Base-by-base conservation (phyloP, 1,140 invertebrate species). In the Leptestheria dahalacensis region DNA sequence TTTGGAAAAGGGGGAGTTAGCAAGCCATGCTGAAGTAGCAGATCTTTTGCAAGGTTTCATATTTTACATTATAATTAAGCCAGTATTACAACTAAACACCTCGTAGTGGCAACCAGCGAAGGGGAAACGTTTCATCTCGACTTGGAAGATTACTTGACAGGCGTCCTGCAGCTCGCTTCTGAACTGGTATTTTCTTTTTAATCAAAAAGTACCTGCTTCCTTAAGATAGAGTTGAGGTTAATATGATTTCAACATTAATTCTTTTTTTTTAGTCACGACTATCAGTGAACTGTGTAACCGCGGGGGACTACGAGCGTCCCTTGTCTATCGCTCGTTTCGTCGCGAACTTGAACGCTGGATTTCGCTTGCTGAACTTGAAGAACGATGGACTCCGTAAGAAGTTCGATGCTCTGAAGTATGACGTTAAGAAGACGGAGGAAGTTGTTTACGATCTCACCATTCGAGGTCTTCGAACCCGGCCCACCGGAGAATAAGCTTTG, bases 401-500 rank as follows among this genome's bases (percentile, higher is more conserved):
- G 56, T 95, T 88, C 69, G 92, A 96, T 74, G 85, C 78, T 1
- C 73, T 96, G 0, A 95, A 96, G 67, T 95, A 95, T 67, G 88
- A 93, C 67, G 81, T 94, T 2, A 94, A 94, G 70, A 95, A 94
- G 72, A 86, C 93, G 26, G 91, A 95, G 69, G 90, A 95, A 74
- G 85, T 96, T 2, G 89, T 96, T 9, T 96, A 94, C 68, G 91
- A 96, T 70, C 74, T 96, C 3, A 85, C 84, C 61, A 90, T 96
- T 63, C 76, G 91, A 55, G 88, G 88, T 0, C 74, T 93, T 24
- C 49, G 28, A 1, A n/a, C 6, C 28, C 50, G 53, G 6, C 21
- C 53, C 15, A 9, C 33, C 15, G 33, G 15, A 9, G 33, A 41
- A 41, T 41, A 23, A 3, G n/a, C n/a, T n/a, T n/a, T n/a, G n/a